phyloP scores from a whole-genome alignment of 1,140 invertebrate species.

The Temnothorax longispinosus region DNA sequence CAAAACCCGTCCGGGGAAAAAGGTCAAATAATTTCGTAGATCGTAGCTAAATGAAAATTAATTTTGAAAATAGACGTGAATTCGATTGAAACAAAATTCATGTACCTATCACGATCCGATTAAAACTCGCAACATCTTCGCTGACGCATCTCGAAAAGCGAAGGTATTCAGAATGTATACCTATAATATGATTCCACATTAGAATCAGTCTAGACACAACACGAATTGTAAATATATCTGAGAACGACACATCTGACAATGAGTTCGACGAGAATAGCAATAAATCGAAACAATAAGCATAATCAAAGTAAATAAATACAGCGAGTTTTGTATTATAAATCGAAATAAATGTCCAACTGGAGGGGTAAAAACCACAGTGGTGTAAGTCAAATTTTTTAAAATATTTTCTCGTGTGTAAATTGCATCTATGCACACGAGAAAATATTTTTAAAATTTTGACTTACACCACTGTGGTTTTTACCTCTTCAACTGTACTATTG shows the following conservation, averaged over 20 bases:
- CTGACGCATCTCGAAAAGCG: background rate
- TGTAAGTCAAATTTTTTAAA: no score
- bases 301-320: no score
- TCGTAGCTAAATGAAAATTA: background rate
- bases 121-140: background rate
- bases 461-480: no score
- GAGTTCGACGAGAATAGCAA: background rate
- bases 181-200: background rate
- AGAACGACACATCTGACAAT: background rate
- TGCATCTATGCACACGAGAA: no score
- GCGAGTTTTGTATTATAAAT: constrained; percentile 7
- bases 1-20: background rate
- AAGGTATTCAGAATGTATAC: background rate
- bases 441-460: no score
- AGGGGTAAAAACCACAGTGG: no score
- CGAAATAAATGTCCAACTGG: background rate
- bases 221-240: background rate
- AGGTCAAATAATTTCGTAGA: background rate
- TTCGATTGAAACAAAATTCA: background rate
- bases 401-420: no score
- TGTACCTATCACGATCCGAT: background rate
- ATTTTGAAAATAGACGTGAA: background rate
- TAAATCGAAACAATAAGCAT: constrained; percentile 1
- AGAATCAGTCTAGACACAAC: background rate
- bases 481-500: background rate